Conservation (phyloP, 2,113 vertebrate genomes). For the Strigops habroptila region DNA sequence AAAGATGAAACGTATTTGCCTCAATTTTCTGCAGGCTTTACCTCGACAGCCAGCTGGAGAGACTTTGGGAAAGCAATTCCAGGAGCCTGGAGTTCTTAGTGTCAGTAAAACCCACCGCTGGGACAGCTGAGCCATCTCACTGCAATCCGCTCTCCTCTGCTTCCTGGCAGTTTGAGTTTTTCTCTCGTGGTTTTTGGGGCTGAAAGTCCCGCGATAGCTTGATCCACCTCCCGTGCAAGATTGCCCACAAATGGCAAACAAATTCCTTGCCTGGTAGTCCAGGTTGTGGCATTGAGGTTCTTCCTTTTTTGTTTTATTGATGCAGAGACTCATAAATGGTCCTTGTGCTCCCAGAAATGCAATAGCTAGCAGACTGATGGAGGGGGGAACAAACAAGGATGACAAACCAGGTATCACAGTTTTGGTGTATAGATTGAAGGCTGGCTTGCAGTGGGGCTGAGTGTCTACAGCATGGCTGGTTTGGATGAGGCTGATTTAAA, state of each 20-base stretch:
- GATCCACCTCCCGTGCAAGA: background rate
- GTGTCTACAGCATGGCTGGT: background rate
- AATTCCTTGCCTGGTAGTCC: background rate
- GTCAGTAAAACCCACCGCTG: background rate
- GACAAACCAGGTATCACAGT: background rate
- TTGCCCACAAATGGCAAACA: background rate
- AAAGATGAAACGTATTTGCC: slow-evolving; percentile 54
- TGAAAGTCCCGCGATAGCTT: background rate
- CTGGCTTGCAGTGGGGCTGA: background rate
- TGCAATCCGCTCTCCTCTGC: background rate
- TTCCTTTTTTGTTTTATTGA: background rate
- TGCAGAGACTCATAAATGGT: background rate
- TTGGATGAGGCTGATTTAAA: background rate
- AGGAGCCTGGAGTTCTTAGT: background rate
- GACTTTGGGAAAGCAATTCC: slow-evolving; percentile 36
- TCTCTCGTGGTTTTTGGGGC: background rate
- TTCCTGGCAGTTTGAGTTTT: background rate
- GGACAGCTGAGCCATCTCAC: background rate
- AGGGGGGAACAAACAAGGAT: background rate
- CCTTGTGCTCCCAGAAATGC: background rate
- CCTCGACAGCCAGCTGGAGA: background rate
- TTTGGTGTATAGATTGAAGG: background rate
- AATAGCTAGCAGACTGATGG: background rate
- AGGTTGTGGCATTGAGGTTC: background rate
- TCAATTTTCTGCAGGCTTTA: background rate